Base-by-base conservation (phyloP, 2,888 invertebrate genomes). In the Hydrotaea cyrtoneurina region DNA sequence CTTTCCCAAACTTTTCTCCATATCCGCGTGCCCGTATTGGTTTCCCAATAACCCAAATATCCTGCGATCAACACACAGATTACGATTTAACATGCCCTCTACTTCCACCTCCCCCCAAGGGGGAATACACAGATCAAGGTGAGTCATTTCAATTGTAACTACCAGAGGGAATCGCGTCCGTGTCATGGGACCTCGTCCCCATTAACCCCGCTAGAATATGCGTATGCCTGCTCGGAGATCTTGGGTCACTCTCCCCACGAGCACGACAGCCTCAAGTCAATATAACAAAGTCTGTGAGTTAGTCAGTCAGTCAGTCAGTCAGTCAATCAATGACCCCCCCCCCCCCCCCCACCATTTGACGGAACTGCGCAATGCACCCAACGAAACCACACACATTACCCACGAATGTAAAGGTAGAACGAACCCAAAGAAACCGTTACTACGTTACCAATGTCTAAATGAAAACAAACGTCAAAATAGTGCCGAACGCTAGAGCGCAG, bases 21-120 rank as follows among this genome's bases (percentile, higher is more conserved):
- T 31, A 53, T 23, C 39, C 36, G 57, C 36, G 57, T 36, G 46
- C 46, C 36, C 55, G 83, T 82, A 86, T 87, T 86, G 86, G 85
- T 85, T 86, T 88, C 19, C 23, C 39, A 66, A 55, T 80, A 82
- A n/a, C 77, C 43, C 82, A 82, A 85, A 76, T 85, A 50, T 50
- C 69, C 82, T 74, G 79, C 62, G 13, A 50, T 50, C 46, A 77
- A 85, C 86, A 87, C 81, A 86, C 87, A 91, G 92, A 91, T 89
- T 89, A 88, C 87, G 91, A 90, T 89, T 89, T 89, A 85, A 89
- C 88, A 82, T 89, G 90, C 36, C 90, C 91, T 85, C 89, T 94
- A 88, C 95, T 95, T 88, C 94, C 94, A 90, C 93, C 95, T 88
- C 94, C 94, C 85, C 94, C 95, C 87, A 95, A 95, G 92, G 93